Evolutionary conservation across 1,140 invertebrate species (phyloP), one percentile per base, ranked within the genome.

Genomic region (Bombus confusus): DNA sequence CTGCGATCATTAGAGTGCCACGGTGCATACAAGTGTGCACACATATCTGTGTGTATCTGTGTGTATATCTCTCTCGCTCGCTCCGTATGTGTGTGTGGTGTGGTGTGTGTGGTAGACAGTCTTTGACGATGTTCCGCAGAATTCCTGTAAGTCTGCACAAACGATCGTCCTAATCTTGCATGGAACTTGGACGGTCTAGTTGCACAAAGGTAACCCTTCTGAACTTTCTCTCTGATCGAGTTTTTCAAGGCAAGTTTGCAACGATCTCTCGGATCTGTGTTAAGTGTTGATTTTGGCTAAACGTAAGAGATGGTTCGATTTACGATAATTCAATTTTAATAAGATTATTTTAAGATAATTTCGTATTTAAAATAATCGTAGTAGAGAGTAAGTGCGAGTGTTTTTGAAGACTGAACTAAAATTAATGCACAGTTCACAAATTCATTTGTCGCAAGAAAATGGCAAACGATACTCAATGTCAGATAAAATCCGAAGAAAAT

Each of bases 91-190:
- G 9, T 5, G 22, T 37, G 15, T 1, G 2, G 13, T 13, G 34
- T 15, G 31, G 34, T 28, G 37, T 8, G 18, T 13, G 18, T 47
- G 59, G 25, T 62, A 57, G 37, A 31, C 71, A n/a, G 47, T 85
- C 83, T 85, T 85, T 85, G 83, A 83, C 43, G 81, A 39, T 72
- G 77, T 52, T 47, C 77, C 41, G 31, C 66, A 77, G 64, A 37
- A 80, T 78, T 71, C 77, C 68, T 72, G 52, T 39, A 85, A 85
- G 83, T 71, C 66, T 68, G 83, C 25, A 85, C 83, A 85, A 85
- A 85, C 83, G 83, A 85, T 85, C 83, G 83, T 85, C 83, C 83
- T 85, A 85, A 85, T 85, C 83, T 85, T 85, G 80, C 76, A 52
- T 22, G 66, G 77, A 85, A 85, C 68, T 85, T 73, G 8, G 83